Percentiles rank a stretch among this genome's conserved stretches.
Conservation (phyloP, 2,888 invertebrate species). For the Xylota sylvarum region DNA sequence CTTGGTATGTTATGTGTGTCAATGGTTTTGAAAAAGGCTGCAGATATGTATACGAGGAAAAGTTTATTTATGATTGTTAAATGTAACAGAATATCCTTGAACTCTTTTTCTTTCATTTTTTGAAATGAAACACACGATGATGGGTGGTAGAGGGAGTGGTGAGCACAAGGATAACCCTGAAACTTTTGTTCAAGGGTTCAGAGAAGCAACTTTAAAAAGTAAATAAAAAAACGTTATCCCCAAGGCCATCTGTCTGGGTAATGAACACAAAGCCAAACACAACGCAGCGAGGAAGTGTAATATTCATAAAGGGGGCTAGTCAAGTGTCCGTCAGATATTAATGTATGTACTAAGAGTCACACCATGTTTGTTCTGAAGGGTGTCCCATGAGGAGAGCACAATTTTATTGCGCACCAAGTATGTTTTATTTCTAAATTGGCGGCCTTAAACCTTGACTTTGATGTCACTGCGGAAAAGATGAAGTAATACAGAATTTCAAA, state of each 20-base stretch:
- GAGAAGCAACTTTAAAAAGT: slow-evolving; percentile 10
- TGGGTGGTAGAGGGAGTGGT: slow-evolving; percentile 2
- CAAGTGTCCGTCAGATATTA: not conserved
- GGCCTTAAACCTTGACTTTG: too few species aligned
- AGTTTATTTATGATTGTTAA: slow-evolving; percentile 16
- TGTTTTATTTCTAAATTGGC: too few species aligned
- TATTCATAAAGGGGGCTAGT: not conserved
- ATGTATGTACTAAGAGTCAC: not conserved
- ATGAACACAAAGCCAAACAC: not conserved
- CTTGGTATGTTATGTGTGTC: slow-evolving; percentile 57
- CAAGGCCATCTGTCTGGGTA: slow-evolving; percentile 20
- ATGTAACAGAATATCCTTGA: slow-evolving; percentile 46
- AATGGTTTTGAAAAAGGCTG: slow-evolving; percentile 25
- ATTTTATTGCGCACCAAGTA: too few species aligned
- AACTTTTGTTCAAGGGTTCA: slow-evolving; percentile 13
- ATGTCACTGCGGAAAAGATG: too few species aligned
- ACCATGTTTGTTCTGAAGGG: not conserved
- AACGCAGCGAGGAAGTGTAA: not conserved
- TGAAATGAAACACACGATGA: not conserved
- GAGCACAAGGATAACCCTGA: slow-evolving; percentile 28
- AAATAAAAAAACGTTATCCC: not conserved
- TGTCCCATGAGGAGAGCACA: too few species aligned
- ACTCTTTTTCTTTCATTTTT: slow-evolving; percentile 16
- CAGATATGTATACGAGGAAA: not conserved
- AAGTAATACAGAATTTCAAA: too few species aligned